Base-by-base conservation (phyloP, 1,140 invertebrate genomes). In the Cyclina sinensis region DNA sequence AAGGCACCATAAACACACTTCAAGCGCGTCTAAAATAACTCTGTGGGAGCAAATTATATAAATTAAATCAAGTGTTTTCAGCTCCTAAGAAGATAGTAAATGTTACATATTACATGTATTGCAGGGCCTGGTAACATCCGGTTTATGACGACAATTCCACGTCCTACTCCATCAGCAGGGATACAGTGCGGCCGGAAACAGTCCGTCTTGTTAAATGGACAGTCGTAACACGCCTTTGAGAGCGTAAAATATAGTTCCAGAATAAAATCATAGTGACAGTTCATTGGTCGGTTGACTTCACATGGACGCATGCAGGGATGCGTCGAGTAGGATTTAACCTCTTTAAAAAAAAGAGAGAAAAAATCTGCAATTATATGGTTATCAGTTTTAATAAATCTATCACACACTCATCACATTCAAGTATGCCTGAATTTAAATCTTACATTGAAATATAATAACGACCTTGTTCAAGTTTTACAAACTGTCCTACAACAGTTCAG, bases 91-190 rank as follows among this genome's bases (percentile, higher is more conserved):
- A n/a, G n/a, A n/a, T n/a, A n/a, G n/a, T n/a, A n/a, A 46, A 59
- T 24, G n/a, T n/a, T n/a, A n/a, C n/a, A n/a, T n/a, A n/a, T 84
- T 46, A 94, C 98, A 96, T 98, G 97, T 51, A 99, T 97, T 0
- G 96, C 93, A 3, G 98, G 98, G 78, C 98, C 98, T 0, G 98
- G 98, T 95, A 99, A 96, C 96, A 97, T 97, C 81, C 98, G 96
- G 95, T 99, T 99, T 12, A 98, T 97, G 0, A 98, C 97, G 7
- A 97, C 96, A n/a, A 99, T 95, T 0, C 97, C 96, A 90, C 98
- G 96, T 46, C 96, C 96, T 3, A 97, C 96, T 0, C 98, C 98
- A 95, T 99, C 98, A 7, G 97, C 98, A 1, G 97, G 96, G 78
- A 99, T 96, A 93, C 98, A 99, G 93, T 99, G 97, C 0, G 96